Percentiles rank a stretch among this genome's conserved stretches.
Evolutionary conservation across 64 coral and sea anemone genomes (phyloP).

Genomic region (Pocillopora damicornis): DNA sequence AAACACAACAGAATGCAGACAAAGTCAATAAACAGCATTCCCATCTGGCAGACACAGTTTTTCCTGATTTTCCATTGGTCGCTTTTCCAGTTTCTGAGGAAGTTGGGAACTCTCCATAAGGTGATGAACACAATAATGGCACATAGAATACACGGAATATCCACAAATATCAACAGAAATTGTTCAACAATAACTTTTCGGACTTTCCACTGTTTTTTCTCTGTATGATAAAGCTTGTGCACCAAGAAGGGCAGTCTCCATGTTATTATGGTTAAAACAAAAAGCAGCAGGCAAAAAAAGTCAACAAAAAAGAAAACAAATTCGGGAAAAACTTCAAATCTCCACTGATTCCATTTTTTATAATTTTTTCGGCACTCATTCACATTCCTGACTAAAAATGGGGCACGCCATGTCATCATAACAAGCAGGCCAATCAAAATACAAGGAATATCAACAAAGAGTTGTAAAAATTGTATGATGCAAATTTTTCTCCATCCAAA

Average conservation of each 20-base stretch:
- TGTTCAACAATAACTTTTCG: conserved; percentile 57
- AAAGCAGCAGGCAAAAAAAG: conserved; percentile 69
- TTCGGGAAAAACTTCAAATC: conserved; percentile 78
- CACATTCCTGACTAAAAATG: conserved; percentile 55
- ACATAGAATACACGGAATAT: conserved; percentile 98
- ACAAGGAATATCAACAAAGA: conserved; percentile 84
- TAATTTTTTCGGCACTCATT: conserved; percentile 4
- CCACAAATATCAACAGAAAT: conserved; percentile 73
- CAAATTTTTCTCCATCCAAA: conserved; percentile 76
- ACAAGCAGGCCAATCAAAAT: conserved; percentile 62
- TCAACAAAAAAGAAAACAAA: conserved; percentile 67
- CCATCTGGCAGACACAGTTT: conserved; percentile 77
- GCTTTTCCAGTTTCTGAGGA: conserved; percentile 73
- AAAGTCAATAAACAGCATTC: conserved; percentile 77
- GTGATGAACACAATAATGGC: conserved; percentile 68
- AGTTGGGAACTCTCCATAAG: conserved; percentile 85
- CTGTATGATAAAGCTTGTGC: conserved; percentile 33
- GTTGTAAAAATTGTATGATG: conserved; percentile 71
- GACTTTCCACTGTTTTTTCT: conserved; percentile 45
- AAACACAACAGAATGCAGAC: conserved; percentile 64
- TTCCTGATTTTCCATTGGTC: conserved; percentile 75
- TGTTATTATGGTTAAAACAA: conserved; percentile 77
- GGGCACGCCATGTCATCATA: conserved; percentile 75
- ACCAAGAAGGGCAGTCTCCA: conserved; percentile 84
- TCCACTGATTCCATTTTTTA: conserved; percentile 70